Evolutionary conservation across 1,140 invertebrate genomes (phyloP).

Genomic region (Zaprionus kolodkinae): DNA sequence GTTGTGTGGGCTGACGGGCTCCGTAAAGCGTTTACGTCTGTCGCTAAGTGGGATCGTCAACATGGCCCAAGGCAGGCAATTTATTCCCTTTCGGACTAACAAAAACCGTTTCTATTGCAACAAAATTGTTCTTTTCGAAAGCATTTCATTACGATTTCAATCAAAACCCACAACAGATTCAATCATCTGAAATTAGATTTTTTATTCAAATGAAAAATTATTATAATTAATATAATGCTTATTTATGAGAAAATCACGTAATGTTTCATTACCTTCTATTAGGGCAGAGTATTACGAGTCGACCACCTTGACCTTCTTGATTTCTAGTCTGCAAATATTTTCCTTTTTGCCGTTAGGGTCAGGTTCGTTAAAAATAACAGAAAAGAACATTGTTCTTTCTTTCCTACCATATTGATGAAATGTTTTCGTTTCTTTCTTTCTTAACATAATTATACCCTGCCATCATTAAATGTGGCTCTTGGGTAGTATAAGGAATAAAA

Average conservation of each 20-base stretch:
- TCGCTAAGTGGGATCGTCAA: background rate
- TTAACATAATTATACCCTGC: slow-evolving; percentile 13
- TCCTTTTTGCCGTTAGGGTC: slow-evolving; percentile 15
- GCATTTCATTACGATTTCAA: background rate
- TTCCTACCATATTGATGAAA: slow-evolving; percentile 3
- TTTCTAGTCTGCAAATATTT: slow-evolving; percentile 19
- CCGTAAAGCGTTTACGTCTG: background rate
- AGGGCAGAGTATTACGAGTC: slow-evolving; percentile 3
- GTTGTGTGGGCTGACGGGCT: background rate
- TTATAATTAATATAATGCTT: background rate
- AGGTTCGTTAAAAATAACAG: slow-evolving; percentile 12
- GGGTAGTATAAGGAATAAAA: background rate
- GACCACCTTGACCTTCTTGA: background rate
- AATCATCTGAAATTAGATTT: background rate
- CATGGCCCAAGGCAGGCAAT: background rate
- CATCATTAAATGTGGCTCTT: background rate
- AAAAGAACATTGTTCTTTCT: slow-evolving; percentile 22
- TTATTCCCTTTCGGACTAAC: background rate
- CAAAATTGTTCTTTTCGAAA: background rate
- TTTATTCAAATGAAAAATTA: background rate
- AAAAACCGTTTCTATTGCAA: background rate
- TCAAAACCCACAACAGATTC: slow-evolving; percentile 1
- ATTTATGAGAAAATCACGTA: background rate
- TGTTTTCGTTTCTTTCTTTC: background rate
- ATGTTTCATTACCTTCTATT: background rate